phyloP scores from a whole-genome alignment of 35 echinoderm and acorn worm species.

The Patiria miniata region DNA sequence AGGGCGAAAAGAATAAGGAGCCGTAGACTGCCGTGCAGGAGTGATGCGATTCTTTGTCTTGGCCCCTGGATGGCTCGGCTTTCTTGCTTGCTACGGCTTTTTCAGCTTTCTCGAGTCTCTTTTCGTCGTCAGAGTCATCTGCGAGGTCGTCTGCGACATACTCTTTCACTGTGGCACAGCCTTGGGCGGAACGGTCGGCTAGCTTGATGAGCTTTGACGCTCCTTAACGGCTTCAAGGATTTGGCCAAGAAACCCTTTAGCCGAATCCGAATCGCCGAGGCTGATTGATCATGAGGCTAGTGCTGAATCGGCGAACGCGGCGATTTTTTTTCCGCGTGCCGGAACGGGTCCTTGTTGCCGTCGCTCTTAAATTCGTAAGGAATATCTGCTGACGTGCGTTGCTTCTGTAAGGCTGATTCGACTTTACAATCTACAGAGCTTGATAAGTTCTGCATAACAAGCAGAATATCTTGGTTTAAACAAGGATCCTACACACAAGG shows the following conservation, averaged over 20 bases:
- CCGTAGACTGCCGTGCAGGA: not conserved
- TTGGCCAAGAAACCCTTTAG: not conserved
- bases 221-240: not conserved
- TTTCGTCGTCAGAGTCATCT: constrained; percentile 30
- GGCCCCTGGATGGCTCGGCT: not conserved
- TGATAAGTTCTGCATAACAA: not conserved
- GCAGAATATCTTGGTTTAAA: not conserved
- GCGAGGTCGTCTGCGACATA: constrained; percentile 27
- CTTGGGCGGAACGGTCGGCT: constrained; percentile 36
- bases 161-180: constrained; percentile 42
- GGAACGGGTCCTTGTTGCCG: not conserved
- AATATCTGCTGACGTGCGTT: not conserved
- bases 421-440: not conserved
- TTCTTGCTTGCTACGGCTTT: constrained; percentile 36
- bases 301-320: not conserved
- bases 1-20: constrained; percentile 17
- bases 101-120: constrained; percentile 22
- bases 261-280: not conserved
- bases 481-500: no score
- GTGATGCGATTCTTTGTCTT: not conserved
- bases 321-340: not conserved
- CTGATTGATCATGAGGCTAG: not conserved
- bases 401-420: not conserved
- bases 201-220: constrained; percentile 43
- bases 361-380: not conserved